Evolutionary conservation across 2,888 invertebrate species (phyloP), one percentile per base, ranked within the genome.

Genomic region (Nasonovia ribisnigri): DNA sequence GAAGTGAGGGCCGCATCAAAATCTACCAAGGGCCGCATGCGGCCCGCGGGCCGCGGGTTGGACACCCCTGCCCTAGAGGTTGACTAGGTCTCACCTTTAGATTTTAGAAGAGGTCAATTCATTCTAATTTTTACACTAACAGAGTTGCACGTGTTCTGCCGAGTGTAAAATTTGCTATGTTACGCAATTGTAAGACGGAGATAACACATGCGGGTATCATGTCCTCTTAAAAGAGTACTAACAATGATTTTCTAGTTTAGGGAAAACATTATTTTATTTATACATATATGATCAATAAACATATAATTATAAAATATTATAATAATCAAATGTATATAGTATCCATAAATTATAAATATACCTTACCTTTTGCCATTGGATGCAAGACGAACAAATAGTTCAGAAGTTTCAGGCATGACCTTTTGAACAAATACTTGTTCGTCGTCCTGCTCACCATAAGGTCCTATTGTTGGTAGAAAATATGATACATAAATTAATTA

Each of bases 361-460:
- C 46, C 46, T 94, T 95, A 97, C 98, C 98, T 97, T 96, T 98
- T 98, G 0, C 99, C 99, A 96, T 98, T 99, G 0, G 99, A 99
- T 2, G 99, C 99, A 88, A 99, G 96, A 93, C 99, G 97, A 26
- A 99, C 98, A 96, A 98, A 99, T 48, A 99, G 96, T 95, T 98
- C 98, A 96, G 99, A 99, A 0, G 99, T 99, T 95, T 99, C 99
- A 1, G 99, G 99, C 29, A 99, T 98, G 26, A 99, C 98, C 96
- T 99, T 99, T 96, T 99, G 99, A 90, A 99, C 98, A 95, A 99
- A 99, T 94, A 99, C 98, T 96, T 99, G 99, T 95, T 99, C 99
- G 95, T 99, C 99, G 95, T 99, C 99, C 96, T 99, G 99, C 95
- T 99, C 99, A 1, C 99, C 99, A 96, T 98, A 99, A 0, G 99